A percentile compares a stretch with the other conserved stretches of the same genome.
phyloP scores from a whole-genome alignment of 2,113 vertebrate species.

The Climacteris rufus region DNA sequence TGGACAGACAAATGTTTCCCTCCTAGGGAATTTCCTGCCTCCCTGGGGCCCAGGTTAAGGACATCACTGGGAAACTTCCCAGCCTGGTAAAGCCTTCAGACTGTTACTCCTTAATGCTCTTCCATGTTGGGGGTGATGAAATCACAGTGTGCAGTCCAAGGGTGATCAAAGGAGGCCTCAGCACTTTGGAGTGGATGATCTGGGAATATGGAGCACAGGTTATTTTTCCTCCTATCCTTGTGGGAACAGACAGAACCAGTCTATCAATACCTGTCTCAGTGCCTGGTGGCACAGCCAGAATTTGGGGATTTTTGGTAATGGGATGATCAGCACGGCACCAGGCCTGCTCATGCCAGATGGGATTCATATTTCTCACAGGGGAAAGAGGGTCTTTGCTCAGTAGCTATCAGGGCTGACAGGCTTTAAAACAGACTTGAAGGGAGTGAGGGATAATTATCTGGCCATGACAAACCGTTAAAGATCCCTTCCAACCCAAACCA shows the following conservation, averaged over 20 bases:
- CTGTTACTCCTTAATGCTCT: rapidly evolving
- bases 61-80: background rate
- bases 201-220: background rate
- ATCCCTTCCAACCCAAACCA: background rate
- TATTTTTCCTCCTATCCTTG: background rate
- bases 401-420: background rate
- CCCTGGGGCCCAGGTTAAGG: background rate
- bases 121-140: background rate
- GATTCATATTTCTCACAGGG: background rate
- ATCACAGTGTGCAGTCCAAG: background rate
- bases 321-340: background rate
- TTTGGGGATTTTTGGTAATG: background rate
- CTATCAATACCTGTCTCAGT: background rate
- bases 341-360: background rate
- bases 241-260: background rate
- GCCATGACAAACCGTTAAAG: background rate
- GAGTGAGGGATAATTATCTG: background rate
- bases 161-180: background rate
- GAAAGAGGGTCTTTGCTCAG: background rate
- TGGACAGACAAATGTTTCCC: background rate
- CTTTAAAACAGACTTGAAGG: background rate
- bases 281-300: background rate
- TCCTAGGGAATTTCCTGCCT: background rate
- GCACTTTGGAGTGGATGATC: background rate
- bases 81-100: rapidly evolving